A percentile compares a stretch with the other conserved stretches of the same genome.
Evolutionary conservation across 2,888 invertebrate genomes (phyloP).

Genomic region (Drosophila nr. perissopoda): DNA sequence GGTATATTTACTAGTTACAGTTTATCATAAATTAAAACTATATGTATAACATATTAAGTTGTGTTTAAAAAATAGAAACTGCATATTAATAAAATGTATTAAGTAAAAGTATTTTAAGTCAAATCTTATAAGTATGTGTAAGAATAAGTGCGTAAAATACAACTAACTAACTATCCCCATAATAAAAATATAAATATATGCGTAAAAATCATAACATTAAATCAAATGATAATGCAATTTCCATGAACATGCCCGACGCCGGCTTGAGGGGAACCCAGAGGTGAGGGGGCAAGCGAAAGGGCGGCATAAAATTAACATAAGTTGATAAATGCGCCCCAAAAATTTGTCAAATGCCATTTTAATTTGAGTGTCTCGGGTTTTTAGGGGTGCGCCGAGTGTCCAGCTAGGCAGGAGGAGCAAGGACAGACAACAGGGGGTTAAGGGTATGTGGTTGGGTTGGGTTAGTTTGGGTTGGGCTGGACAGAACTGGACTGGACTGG

Average conservation of each 20-base stretch:
- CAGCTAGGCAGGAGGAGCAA: neutral
- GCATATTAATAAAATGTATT: no score
- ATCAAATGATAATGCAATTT: conserved; percentile 56
- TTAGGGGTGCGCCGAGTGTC: conserved; percentile 50
- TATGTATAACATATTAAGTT: no score
- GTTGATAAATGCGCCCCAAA: conserved; percentile 69
- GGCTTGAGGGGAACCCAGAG: neutral
- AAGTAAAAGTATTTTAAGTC: neutral
- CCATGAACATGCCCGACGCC: conserved; percentile 19
- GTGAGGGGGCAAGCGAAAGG: neutral
- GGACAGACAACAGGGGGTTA: neutral
- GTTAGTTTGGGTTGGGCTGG: neutral
- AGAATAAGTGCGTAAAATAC: neutral
- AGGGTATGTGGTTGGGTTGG: neutral
- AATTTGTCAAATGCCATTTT: conserved; percentile 75
- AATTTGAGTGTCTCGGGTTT: conserved; percentile 60
- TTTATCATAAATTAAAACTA: neutral
- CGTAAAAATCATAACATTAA: conserved; percentile 47
- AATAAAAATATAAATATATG: neutral
- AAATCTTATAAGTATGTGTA: neutral
- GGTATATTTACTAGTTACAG: neutral
- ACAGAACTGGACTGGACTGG: neutral
- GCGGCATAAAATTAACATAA: conserved; percentile 63
- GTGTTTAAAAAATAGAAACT: no score
- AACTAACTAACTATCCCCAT: neutral